phyloP scores from a whole-genome alignment of 2,797 vertebrate species.

The Pteropus rufus region DNA sequence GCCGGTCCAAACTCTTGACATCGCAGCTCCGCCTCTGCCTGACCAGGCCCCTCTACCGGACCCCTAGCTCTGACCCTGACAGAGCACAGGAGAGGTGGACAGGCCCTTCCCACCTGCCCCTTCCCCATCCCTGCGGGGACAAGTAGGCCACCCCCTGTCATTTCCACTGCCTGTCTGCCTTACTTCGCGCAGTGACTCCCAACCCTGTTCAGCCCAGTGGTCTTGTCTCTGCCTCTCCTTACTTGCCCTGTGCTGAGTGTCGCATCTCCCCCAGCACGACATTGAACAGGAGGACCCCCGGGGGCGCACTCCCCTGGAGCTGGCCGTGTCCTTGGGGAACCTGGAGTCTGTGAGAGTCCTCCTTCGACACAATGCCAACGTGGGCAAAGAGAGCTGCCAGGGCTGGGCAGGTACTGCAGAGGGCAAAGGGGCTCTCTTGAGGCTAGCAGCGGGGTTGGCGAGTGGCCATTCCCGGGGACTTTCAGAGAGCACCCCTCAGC shows the following conservation, averaged over 20 bases:
- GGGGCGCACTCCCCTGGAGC: conserved; percentile 92
- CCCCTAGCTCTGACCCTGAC: not conserved
- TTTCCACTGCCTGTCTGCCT: not conserved
- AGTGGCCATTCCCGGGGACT: not conserved
- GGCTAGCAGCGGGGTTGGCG: not conserved
- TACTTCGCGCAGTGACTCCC: not conserved
- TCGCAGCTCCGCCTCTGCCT: not conserved
- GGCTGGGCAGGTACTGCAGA: conserved; percentile 91
- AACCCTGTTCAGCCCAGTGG: not conserved
- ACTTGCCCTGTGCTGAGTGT: not conserved
- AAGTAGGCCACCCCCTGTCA: not conserved
- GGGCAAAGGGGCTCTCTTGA: not conserved
- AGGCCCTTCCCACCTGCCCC: not conserved
- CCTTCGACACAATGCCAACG: conserved; percentile 90
- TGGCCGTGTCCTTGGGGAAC: conserved; percentile 94
- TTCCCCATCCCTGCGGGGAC: not conserved
- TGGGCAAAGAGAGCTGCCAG: conserved; percentile 89
- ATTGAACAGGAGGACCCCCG: conserved; percentile 90
- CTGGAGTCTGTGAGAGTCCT: conserved; percentile 92
- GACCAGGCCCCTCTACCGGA: not conserved
- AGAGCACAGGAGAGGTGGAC: not conserved
- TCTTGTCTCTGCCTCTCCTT: not conserved
- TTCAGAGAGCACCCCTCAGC: not conserved
- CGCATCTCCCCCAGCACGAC: conserved; percentile 84
- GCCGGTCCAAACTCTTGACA: not conserved